These are phyloP conservation scores for Speoplatyrhinus poulsoni DNA, from an alignment of 2,113 vertebrate species.

Conservation along the genomic window DNA sequence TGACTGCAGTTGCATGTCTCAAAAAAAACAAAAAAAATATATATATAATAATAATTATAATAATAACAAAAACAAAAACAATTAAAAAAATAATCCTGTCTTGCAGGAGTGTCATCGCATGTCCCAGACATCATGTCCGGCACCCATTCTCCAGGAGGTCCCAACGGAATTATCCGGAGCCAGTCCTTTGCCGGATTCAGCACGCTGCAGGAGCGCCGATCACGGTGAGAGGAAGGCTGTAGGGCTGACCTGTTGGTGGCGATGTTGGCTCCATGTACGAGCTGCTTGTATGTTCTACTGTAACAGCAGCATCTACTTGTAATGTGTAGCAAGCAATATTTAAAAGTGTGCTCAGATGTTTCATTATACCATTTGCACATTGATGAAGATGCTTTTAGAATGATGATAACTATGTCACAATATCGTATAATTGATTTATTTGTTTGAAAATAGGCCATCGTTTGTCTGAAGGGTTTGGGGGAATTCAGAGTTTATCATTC, in stretches of 20 bases:
- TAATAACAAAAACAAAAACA: not conserved
- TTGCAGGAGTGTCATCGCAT: conserved; percentile 86
- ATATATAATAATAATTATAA: not conserved
- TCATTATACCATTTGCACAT: too few species aligned
- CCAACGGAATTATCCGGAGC: conserved; percentile 96
- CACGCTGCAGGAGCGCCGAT: conserved; percentile 91
- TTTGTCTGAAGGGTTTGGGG: not conserved
- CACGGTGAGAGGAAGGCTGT: conserved; percentile 78
- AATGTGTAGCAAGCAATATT: too few species aligned
- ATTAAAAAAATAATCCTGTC: not conserved
- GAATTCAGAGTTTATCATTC: too few species aligned
- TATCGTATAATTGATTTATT: too few species aligned
- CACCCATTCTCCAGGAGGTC: conserved; percentile 92
- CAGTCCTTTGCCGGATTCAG: conserved; percentile 98
- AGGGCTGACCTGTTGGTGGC: not conserved
- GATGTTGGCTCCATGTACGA: not conserved
- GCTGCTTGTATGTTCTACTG: not conserved
- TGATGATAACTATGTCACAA: too few species aligned
- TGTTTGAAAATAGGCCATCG: not conserved
- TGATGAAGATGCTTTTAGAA: too few species aligned
- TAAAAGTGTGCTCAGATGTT: too few species aligned
- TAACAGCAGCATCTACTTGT: not conserved
- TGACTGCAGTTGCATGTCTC: too few species aligned
- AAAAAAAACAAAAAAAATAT: too few species aligned
- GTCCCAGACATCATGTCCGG: conserved; percentile 94